Evolutionary conservation across 2,797 vertebrate species (phyloP), one percentile per base, ranked within the genome.

Genomic region (Diplodus sargus): DNA sequence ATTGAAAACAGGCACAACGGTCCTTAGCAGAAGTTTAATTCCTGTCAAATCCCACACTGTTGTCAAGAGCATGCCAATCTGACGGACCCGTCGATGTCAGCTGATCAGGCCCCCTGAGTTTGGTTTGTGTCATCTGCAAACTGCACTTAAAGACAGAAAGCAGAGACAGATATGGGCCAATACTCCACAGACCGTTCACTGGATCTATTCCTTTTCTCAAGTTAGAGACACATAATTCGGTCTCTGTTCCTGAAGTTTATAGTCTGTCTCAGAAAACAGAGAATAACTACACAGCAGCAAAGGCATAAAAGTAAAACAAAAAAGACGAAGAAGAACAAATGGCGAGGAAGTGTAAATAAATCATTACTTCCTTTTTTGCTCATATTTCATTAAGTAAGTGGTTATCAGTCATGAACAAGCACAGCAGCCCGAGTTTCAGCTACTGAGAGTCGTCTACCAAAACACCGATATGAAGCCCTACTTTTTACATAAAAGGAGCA

Each of bases 331-430:
- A 13, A 47, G 16, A 84, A 70, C 49, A 72, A 78, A 68, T 47
- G 65, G 68, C 59, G 69, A 59, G 39, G 58, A 69, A 57, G 12
- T 56, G 62, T 89, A 76, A 91, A 94, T 94, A 86, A 90, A 89
- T 88, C 69, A 91, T 84, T 66, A 80, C 77, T 25, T 77, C 10
- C 70, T 52, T 71, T 79, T 85, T 76, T 75, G 65, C 71, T 76
- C 71, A 82, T 86, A 77, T 86, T 89, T 72, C 74, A 84, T 83
- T 77, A 78, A 85, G 75, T 68, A 63, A 67, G 78, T 66, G 68
- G 20, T 75, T 71, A 87, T 90, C 82, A 89, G 82, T 92, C 83
- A 90, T 69, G 48, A 54, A 81, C 61, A 61, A 82, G 62, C 72
- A 73, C 62, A 71, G 43, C 49, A 30, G 54, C 23, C 12, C 18